phyloP scores from a whole-genome alignment of 2,113 vertebrate genomes.

The Apaloderma vittatum region DNA sequence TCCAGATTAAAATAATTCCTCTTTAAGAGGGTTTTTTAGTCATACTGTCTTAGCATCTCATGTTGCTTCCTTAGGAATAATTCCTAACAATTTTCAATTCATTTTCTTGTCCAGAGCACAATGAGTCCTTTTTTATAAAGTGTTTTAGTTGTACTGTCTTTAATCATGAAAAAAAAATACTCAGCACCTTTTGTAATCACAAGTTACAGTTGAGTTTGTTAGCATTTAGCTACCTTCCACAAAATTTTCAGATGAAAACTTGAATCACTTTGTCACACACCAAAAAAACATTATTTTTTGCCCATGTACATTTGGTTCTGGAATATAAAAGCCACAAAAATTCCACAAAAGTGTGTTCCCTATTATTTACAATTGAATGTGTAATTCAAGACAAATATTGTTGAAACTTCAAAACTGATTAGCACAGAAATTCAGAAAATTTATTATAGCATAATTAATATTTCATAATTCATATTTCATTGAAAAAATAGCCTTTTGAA shows the following conservation, averaged over 20 bases:
- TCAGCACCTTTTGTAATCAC: not conserved
- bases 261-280: not conserved
- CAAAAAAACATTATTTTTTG: not conserved
- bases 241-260: not conserved
- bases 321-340: not conserved
- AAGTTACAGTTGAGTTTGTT: not conserved
- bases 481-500: not conserved
- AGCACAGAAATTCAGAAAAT: not conserved
- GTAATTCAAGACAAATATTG: not conserved
- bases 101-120: not conserved
- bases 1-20: not conserved
- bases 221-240: not conserved
- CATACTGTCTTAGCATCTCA: not conserved
- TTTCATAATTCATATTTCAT: too few species aligned
- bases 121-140: not conserved
- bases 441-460: not conserved
- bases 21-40: not conserved
- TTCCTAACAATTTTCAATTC: not conserved
- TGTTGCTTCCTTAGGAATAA: not conserved
- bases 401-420: not conserved
- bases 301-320: not conserved
- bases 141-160: not conserved
- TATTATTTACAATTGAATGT: not conserved
- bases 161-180: not conserved
- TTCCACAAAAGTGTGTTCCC: constrained; percentile 3